These are phyloP conservation scores for Metellina segmentata DNA, from an alignment of 2,888 invertebrate genomes.

Conservation along the genomic window DNA sequence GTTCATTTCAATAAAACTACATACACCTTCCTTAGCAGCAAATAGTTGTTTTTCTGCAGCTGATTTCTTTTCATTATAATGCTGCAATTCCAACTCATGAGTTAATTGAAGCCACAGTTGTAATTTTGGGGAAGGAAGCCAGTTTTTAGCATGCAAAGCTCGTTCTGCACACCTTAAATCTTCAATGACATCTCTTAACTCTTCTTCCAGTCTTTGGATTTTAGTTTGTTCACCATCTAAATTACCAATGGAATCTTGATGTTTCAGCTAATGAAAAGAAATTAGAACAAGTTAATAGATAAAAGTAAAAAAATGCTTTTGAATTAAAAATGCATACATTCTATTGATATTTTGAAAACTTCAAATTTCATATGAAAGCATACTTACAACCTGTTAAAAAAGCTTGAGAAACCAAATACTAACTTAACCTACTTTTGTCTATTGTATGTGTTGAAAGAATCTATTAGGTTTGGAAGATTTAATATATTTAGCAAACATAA, in stretches of 20 bases:
- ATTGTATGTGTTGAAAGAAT: no score
- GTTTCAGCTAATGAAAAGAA: slow-evolving; percentile 2
- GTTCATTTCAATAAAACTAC: slow-evolving; percentile 79
- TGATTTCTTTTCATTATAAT: slow-evolving; percentile 91
- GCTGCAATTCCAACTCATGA: slow-evolving; percentile 95
- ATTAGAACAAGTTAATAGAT: not conserved
- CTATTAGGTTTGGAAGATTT: no score
- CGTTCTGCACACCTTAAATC: slow-evolving; percentile 91
- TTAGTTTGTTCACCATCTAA: slow-evolving; percentile 34
- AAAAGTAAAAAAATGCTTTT: not conserved
- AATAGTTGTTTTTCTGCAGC: slow-evolving; percentile 91
- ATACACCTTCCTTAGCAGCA: slow-evolving; percentile 93
- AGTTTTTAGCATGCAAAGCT: slow-evolving; percentile 92
- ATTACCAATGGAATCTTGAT: slow-evolving; percentile 53
- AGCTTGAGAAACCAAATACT: no score
- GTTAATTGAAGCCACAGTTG: slow-evolving; percentile 98
- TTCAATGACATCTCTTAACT: slow-evolving; percentile 77
- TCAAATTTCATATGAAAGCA: not conserved
- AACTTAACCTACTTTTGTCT: no score
- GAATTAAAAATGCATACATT: not conserved
- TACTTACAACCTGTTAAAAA: no score
- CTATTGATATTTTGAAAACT: no score
- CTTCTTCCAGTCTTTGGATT: slow-evolving; percentile 77
- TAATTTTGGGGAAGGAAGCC: slow-evolving; percentile 92
- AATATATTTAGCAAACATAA: no score